Base-by-base conservation (phyloP, 2,113 vertebrate genomes). In the Ursus arctos region DNA sequence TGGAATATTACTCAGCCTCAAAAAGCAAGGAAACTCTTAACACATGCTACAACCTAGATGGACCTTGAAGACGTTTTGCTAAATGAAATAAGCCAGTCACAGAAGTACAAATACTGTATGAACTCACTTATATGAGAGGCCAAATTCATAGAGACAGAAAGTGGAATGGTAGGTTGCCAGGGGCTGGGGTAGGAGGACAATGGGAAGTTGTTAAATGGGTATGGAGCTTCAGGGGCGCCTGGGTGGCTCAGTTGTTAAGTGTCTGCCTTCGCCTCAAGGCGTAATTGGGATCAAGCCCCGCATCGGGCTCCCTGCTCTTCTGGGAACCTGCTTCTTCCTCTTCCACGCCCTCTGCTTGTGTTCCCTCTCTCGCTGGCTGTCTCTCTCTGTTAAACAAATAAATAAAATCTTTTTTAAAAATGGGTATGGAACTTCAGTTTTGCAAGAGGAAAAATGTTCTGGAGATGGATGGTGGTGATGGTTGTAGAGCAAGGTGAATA, bases 71-170 rank as follows among this genome's bases (percentile, higher is more conserved):
- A 72, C 6, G 51, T 80, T 74, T 22, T 57, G 31, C 57, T 43
- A 61, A 90, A 40, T 84, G 81, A 89, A 97, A 86, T 53, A 86
- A 80, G 15, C 9, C 72, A 76, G 31, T 59, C 77, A 95, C 51
- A 57, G 43, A 31, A 89, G 63, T 14, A 53, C 26, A 88, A 53
- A 63, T 49, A 76, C 28, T 91, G 2, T 80, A 3, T 55, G 8
- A 47, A 69, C 92, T 61, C n/a, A 76, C 36, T 55, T 59, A n/a
- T n/a, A 14, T 49, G 49, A 74, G 49, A 49, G 36, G 36, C 72
- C 81, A 91, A 9, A 71, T 36, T 91, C 63, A 19, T 28, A n/a
- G 74, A 93, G 43, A 51, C 40, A 91, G 24, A 59, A 95, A 85
- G 26, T 31, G 33, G 43, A 91, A 31, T 55, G 4, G 18, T 49